These are phyloP conservation scores for Porphyrio hochstetteri DNA, from an alignment of 2,113 vertebrate species.

Conservation along the genomic window DNA sequence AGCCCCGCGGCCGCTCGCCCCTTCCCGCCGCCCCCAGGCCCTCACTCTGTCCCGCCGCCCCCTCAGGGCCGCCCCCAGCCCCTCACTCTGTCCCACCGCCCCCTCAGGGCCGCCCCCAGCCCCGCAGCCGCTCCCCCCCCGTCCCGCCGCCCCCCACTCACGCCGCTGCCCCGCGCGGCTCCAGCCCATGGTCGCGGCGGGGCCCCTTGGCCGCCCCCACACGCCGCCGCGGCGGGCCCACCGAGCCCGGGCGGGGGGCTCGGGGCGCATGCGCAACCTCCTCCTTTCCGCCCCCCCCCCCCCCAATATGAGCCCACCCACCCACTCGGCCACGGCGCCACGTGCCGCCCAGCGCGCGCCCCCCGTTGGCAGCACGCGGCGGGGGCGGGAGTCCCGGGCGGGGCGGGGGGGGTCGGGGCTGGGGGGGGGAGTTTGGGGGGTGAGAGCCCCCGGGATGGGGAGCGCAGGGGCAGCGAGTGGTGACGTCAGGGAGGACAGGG, in stretches of 20 bases:
- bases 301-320: not conserved
- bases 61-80: not conserved
- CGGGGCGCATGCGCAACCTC: not conserved
- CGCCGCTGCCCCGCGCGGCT: not conserved
- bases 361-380: too few relatives aligned
- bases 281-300: too few relatives aligned
- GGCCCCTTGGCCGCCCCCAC: not conserved
- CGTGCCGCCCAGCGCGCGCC: not conserved
- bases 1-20: too few relatives aligned
- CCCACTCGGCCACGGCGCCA: not conserved
- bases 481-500: not conserved
- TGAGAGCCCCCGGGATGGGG: too few relatives aligned
- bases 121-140: too few relatives aligned
- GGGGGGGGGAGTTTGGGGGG: not conserved
- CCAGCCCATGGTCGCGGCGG: not conserved
- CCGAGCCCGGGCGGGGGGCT: not conserved
- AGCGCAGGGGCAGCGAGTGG: too few relatives aligned
- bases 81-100: not conserved
- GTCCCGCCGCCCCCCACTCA: not conserved
- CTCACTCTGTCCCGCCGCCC: too few relatives aligned
- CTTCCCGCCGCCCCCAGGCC: too few relatives aligned
- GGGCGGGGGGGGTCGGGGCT: not conserved
- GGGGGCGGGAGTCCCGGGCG: too few relatives aligned
- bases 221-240: not conserved
- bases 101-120: not conserved